Conservation (phyloP, 2,888 invertebrate species). For the Eupsilia transversa region DNA sequence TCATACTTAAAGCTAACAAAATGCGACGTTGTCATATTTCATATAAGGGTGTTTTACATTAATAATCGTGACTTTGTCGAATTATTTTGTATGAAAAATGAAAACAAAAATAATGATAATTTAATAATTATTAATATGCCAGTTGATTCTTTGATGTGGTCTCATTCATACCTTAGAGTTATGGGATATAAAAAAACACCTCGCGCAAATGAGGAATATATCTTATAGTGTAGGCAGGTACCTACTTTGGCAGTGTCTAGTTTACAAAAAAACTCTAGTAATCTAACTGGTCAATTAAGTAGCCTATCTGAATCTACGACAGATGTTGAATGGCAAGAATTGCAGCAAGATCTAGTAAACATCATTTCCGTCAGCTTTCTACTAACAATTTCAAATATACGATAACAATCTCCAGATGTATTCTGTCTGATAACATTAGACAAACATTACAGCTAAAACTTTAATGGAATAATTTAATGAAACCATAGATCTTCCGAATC, state of each 20-base stretch:
- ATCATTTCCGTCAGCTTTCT: neutral
- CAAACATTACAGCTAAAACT: constrained; percentile 28
- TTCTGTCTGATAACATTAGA: constrained; percentile 2
- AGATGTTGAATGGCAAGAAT: no score
- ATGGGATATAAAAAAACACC: no score
- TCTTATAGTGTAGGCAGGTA: neutral
- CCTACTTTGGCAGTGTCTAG: neutral
- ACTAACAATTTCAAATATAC: neutral
- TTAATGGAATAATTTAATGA: constrained; percentile 58
- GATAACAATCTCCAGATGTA: neutral
- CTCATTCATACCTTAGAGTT: no score
- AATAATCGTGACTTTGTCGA: no score
- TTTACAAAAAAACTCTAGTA: neutral
- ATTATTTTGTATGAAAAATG: no score
- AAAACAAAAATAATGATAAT: no score
- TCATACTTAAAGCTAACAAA: no score
- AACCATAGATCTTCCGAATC: constrained; percentile 43
- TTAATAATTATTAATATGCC: no score
- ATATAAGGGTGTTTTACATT: no score
- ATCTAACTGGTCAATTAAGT: neutral
- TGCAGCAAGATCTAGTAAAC: neutral
- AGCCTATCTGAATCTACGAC: neutral
- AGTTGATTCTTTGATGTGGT: no score
- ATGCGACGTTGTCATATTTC: no score
- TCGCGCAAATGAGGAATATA: no score